These are phyloP conservation scores for Apteryx owenii DNA, from an alignment of 2,113 vertebrate species.

Conservation along the genomic window DNA sequence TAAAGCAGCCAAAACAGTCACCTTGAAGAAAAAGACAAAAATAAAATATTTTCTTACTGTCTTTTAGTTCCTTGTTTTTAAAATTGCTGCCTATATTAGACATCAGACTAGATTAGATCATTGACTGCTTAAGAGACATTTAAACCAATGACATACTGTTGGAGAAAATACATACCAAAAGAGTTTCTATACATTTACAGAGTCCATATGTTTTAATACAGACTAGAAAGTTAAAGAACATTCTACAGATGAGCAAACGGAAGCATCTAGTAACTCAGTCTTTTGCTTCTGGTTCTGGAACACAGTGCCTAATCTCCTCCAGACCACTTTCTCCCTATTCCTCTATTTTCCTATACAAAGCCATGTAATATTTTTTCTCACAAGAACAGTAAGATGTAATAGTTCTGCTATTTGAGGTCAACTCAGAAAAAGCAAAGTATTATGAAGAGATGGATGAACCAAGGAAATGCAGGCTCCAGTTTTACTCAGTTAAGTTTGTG, in stretches of 20 bases:
- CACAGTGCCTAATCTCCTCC: neutral
- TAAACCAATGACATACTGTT: neutral
- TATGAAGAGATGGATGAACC: neutral
- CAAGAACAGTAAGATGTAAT: neutral
- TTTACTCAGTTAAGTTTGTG: neutral
- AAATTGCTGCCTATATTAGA: neutral
- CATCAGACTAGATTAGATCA: neutral
- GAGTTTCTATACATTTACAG: neutral
- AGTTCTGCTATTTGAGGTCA: neutral
- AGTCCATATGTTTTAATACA: rapidly evolving
- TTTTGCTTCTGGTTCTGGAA: neutral
- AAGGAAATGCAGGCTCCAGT: neutral
- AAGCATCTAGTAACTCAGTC: neutral
- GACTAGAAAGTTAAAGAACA: neutral
- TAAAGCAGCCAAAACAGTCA: neutral
- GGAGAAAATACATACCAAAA: neutral
- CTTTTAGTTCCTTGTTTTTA: neutral
- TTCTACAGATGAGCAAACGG: neutral
- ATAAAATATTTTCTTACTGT: rapidly evolving
- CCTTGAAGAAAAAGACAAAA: neutral
- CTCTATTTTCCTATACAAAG: neutral
- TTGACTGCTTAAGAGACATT: neutral
- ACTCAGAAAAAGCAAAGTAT: neutral
- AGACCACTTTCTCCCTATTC: neutral
- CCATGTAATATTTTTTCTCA: rapidly evolving